Evolutionary conservation across 2,888 invertebrate species (phyloP).

Genomic region (Onchidella celtica): DNA sequence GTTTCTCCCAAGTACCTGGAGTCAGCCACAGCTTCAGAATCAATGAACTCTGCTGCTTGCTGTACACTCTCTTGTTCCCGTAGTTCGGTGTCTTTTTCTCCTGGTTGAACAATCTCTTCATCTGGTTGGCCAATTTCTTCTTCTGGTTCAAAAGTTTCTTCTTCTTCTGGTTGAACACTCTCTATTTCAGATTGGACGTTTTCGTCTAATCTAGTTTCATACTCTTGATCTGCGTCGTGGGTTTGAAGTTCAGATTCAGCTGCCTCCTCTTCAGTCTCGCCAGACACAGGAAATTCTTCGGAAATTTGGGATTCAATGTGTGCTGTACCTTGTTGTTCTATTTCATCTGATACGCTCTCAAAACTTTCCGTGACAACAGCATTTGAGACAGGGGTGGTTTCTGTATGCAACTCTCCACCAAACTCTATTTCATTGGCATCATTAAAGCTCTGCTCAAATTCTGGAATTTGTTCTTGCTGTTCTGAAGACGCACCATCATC

Average conservation of each 20-base stretch:
- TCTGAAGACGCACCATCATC: background rate
- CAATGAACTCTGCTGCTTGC: background rate
- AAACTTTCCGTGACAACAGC: background rate
- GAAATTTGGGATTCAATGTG: background rate
- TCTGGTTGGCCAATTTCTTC: background rate
- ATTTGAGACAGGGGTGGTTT: background rate
- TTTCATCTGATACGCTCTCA: background rate
- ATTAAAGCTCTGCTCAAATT: slow-evolving; percentile 13
- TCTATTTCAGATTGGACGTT: background rate
- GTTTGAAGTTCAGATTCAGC: background rate
- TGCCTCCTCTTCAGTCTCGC: background rate
- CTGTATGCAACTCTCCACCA: background rate
- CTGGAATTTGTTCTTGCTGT: background rate
- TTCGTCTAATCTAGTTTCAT: no score
- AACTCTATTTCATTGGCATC: slow-evolving; percentile 25
- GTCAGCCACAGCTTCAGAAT: no score
- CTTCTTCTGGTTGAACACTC: background rate
- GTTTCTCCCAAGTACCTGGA: background rate
- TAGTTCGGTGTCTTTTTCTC: slow-evolving; percentile 9
- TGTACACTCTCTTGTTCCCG: background rate
- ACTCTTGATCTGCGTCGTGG: background rate
- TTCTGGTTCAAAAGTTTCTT: slow-evolving; percentile 11
- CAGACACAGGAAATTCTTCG: background rate
- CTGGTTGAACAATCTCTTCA: background rate
- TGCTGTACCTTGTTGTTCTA: slow-evolving; percentile 3